Evolutionary conservation across 2,888 invertebrate species (phyloP), one percentile per base, ranked within the genome.

Genomic region (Noctua fimbriata): DNA sequence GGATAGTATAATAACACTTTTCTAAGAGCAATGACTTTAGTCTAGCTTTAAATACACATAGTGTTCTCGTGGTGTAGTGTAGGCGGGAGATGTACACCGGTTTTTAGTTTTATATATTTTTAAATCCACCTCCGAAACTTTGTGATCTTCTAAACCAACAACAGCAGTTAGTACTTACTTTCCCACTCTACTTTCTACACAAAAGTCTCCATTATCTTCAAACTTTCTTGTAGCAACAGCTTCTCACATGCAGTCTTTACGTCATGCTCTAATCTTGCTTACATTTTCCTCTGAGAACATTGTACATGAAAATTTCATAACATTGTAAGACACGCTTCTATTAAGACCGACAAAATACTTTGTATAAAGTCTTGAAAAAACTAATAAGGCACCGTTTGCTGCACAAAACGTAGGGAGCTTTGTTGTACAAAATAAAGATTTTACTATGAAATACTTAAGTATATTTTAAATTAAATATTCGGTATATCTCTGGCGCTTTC

Each of bases 381-480:
- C 83, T 82, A 85, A 89, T 89, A 87, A 85, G 77, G 74, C 65
- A 75, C 72, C 81, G 78, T 79, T 78, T 55, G 83, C 74, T 84
- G 79, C 82, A 84, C 73, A 81, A 67, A 83, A 87, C 76, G 70
- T 83, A 69, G 63, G 66, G 41, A 81, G 79, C 79, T 89, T 81
- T 84, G 78, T 82, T 74, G 36, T 75, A 65, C 47, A 52, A 81
- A 83, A 81, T 87, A 87, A 83, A 85, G 73, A 80, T 88, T 84
- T 67, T 81, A 73, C 76, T 81, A 73, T 52, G 71, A 69, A 76
- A 77, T 77, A 47, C 72, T 84, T 67, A 67, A 21, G 67, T 80
- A 88, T 79, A 69, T 89, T 63, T 87, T 79, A 87, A 83, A 84
- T 89, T 89, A 89, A 87, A 88, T 86, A 83, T 88, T 88, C 72